phyloP scores from a whole-genome alignment of 2,888 invertebrate species.

The Andrena bicolor region DNA sequence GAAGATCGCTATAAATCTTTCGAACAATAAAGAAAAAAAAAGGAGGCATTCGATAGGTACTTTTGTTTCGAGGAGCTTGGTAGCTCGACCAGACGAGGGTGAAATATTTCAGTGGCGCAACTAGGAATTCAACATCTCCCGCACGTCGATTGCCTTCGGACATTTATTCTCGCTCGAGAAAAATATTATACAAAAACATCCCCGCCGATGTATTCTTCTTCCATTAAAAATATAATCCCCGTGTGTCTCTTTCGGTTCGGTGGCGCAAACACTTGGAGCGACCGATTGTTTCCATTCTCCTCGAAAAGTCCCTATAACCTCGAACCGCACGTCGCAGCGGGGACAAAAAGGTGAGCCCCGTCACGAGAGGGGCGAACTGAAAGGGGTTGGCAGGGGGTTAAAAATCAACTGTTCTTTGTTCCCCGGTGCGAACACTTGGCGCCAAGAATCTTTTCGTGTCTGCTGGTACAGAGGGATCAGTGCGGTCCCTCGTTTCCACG shows the following conservation, averaged over 20 bases:
- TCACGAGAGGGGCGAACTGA: neutral
- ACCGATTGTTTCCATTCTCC: slow-evolving; percentile 1
- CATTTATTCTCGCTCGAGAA: neutral
- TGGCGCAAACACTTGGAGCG: neutral
- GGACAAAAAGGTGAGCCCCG: neutral
- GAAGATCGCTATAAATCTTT: neutral
- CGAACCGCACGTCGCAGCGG: neutral
- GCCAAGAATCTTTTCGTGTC: slow-evolving; percentile 45
- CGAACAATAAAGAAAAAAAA: neutral
- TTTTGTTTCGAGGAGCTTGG: neutral
- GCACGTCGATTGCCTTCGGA: neutral
- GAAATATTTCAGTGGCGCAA: neutral
- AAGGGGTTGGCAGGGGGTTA: slow-evolving; percentile 26
- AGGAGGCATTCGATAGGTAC: neutral
- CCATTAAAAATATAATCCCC: neutral
- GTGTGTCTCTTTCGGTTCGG: neutral
- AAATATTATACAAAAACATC: neutral
- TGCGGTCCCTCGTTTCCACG: neutral
- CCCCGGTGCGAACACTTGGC: slow-evolving; percentile 34
- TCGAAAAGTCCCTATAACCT: neutral
- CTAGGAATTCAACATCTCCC: neutral
- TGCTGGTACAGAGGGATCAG: slow-evolving; percentile 12
- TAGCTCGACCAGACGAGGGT: neutral
- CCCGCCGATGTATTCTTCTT: neutral
- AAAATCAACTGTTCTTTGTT: slow-evolving; percentile 34